Percentiles rank a stretch among this genome's conserved stretches.
Conservation (phyloP, 2,797 vertebrate species). For the Leptoclinus maculatus region DNA sequence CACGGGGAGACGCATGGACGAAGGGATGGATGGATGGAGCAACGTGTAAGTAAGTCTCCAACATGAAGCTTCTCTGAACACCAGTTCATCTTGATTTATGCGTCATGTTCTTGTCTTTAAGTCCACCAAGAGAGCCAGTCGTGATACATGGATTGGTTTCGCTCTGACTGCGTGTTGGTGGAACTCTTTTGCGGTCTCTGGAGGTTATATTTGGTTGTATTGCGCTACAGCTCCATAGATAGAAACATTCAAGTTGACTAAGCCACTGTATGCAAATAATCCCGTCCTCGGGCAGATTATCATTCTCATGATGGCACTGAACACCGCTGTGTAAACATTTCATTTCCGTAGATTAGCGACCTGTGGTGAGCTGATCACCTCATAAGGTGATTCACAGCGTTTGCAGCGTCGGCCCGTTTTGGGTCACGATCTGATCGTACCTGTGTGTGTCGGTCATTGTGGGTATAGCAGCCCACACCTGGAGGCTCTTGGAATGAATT, state of each 20-base stretch:
- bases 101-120: background rate
- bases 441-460: constrained; percentile 38
- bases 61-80: background rate
- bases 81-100: background rate
- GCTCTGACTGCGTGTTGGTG: constrained; percentile 21
- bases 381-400: constrained; percentile 52
- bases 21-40: constrained; percentile 36
- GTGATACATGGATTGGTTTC: background rate
- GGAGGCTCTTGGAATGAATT: constrained; percentile 66
- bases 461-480: constrained; percentile 36
- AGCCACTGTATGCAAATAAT: constrained; percentile 60
- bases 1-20: background rate
- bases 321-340: constrained; percentile 36
- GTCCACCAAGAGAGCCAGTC: background rate
- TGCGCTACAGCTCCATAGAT: constrained; percentile 7
- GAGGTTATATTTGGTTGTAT: constrained; percentile 17
- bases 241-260: constrained; percentile 27
- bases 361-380: constrained; percentile 51
- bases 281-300: constrained; percentile 27
- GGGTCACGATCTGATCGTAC: constrained; percentile 36
- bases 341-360: constrained; percentile 60
- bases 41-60: constrained; percentile 53
- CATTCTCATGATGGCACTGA: constrained; percentile 9
- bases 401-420: constrained; percentile 26
- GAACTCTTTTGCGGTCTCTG: constrained; percentile 29